Evolutionary conservation across 1,140 invertebrate genomes (phyloP), one percentile per base, ranked within the genome.

Genomic region (Drosophila tristis): DNA sequence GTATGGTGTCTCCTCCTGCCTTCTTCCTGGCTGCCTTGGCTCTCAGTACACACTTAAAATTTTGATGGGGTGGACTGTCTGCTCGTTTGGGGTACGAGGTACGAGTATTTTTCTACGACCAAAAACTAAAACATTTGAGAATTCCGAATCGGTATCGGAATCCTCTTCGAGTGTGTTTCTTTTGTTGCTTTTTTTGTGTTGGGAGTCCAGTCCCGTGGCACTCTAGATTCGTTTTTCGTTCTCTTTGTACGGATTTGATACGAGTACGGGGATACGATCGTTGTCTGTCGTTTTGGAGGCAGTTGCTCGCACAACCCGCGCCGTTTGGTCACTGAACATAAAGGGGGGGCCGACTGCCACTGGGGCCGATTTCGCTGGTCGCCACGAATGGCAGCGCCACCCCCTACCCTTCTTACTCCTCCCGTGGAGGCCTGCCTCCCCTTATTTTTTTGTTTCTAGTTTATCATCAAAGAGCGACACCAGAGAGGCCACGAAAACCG

Each of bases 311-410:
- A 26, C 72, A 53, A 53, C 15, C 60, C 81, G 63, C 77, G 72
- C 20, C 66, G 80, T 80, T 80, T 73, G 62, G 59, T 65, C 77
- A 85, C 80, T 85, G 67, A 57, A 74, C 23, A 25, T 31, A 63
- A 25, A 44, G 11, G 25, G n/a, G n/a, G 9, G 6, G 35, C 39
- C 59, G 35, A 29, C 26, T 29, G 6, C 5, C 26, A 39, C 35
- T 39, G 0, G 35, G 11, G 11, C 16, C 25, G 39, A 23, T 20
- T 55, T 43, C 35, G 44, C 31, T 43, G 16, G 29, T 26, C 29
- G 35, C 49, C 11, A 35, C 35, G 26, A 29, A 13, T 25, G 2
- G n/a, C 26, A 68, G 67, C 70, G 67, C 35, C 35, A n/a, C 1
- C 35, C 9, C 35, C 9, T 4, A 2, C 23, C 4, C 23, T 13